Percentiles rank a stretch among this genome's conserved stretches.
Conservation (phyloP, 2,888 invertebrate genomes). For the Campopleginae sp. region DNA sequence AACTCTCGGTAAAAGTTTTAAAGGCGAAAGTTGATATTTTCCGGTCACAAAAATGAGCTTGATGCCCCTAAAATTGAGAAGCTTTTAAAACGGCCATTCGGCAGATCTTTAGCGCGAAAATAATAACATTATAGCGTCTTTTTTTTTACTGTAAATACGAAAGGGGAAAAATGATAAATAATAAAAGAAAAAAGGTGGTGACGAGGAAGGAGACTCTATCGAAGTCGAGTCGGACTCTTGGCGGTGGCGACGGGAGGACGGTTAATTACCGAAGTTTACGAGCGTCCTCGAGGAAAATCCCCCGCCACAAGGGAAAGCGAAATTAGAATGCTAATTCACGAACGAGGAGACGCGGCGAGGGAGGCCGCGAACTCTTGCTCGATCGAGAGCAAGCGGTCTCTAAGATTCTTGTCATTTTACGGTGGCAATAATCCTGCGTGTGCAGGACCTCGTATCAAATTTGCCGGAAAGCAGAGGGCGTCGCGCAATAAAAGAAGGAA, state of each 20-base stretch:
- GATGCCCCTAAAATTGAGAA: slow-evolving; percentile 40
- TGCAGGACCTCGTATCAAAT: slow-evolving; percentile 35
- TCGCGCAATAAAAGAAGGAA: slow-evolving; percentile 27
- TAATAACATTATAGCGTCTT: slow-evolving; percentile 45
- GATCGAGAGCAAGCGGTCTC: slow-evolving; percentile 62
- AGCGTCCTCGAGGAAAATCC: slow-evolving; percentile 69
- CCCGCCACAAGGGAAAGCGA: slow-evolving; percentile 69
- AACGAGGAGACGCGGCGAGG: slow-evolving; percentile 52
- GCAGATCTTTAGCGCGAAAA: slow-evolving; percentile 17
- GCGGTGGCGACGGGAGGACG: slow-evolving; percentile 67
- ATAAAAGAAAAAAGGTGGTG: slow-evolving; percentile 35
- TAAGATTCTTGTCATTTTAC: slow-evolving; percentile 73
- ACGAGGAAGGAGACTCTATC: slow-evolving; percentile 44
- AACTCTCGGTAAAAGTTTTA: neutral
- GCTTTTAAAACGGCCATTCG: slow-evolving; percentile 32
- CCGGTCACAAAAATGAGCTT: neutral
- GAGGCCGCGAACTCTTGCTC: slow-evolving; percentile 63
- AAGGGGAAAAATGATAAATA: slow-evolving; percentile 21
- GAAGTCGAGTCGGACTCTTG: slow-evolving; percentile 43
- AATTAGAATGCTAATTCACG: slow-evolving; percentile 82
- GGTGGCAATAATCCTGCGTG: slow-evolving; percentile 62
- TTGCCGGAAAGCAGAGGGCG: slow-evolving; percentile 17
- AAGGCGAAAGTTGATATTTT: neutral
- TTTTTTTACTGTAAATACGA: neutral
- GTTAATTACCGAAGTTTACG: slow-evolving; percentile 82